Evolutionary conservation across 2,888 invertebrate species (phyloP), one percentile per base, ranked within the genome.

Genomic region (Lathronympha strigana): DNA sequence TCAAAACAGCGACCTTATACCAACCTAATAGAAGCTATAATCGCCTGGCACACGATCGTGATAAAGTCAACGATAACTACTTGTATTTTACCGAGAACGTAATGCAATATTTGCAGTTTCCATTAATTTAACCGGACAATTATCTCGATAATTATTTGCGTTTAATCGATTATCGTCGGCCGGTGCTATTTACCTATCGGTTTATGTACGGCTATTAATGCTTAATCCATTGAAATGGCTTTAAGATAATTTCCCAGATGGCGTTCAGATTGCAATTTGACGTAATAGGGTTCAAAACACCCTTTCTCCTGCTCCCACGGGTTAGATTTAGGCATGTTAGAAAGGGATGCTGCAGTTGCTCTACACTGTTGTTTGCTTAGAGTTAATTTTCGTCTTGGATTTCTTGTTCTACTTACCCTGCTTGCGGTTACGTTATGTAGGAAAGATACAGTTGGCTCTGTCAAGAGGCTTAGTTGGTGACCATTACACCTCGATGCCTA

Each of bases 231-330:
- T 69, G 51, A 54, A 64, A 61, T 60, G 50, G 60, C 54, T 50
- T 67, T 51, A 61, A 68, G 54, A 64, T 68, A 69, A 71, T 71
- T 68, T 50, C 61, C 47, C 21, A 67, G 66, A 53, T 36, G 53
- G 58, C 64, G 60, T 45, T 67, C 63, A 73, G 76, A 73, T 74
- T 70, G 67, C 71, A 57, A 45, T 58, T n/a, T 11, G 28, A 49
- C 33, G 28, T 19, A 38, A 8, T 50, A 8, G 13, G 28, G 31
- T 8, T 9, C 1, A 11, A 23, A 19, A 13, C 1, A n/a, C 33
- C 4, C 8, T 33, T 2, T 13, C 15, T 64, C 28, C 17, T 38
- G 21, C 45, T 64, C 11, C 4, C 15, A 15, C 45, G 23, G 11
- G 1, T 6, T 17, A 8, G 4, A 13, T 8, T 33, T 25, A 36